phyloP scores from a whole-genome alignment of 1,140 invertebrate genomes.

The Rhagoletis pomonella region DNA sequence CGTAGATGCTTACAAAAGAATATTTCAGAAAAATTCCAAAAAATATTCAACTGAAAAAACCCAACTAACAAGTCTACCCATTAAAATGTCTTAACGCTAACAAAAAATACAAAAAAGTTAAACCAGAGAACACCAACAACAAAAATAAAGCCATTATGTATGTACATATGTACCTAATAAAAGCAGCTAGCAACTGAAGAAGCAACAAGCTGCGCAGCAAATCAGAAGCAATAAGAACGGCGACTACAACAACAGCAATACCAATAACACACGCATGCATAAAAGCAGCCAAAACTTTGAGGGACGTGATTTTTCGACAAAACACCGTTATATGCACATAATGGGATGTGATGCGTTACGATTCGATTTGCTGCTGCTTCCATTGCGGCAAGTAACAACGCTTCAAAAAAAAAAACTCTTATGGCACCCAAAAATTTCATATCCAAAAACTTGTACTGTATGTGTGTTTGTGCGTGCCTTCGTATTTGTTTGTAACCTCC shows the following conservation, averaged over 20 bases:
- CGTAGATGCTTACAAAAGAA: too few species aligned
- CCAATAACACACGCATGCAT: neutral
- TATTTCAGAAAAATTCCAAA: too few species aligned
- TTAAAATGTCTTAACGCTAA: neutral
- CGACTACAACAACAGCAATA: neutral
- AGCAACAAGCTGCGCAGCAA: constrained; percentile 40
- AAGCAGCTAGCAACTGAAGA: constrained; percentile 21
- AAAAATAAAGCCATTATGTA: neutral
- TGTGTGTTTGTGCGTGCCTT: neutral
- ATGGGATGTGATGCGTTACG: constrained; percentile 42
- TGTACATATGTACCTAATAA: too few species aligned
- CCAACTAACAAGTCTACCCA: neutral
- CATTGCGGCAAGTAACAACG: neutral
- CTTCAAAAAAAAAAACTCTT: too few species aligned
- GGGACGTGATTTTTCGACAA: constrained; percentile 31
- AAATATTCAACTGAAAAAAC: neutral
- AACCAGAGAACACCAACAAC: neutral
- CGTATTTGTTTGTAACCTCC: neutral
- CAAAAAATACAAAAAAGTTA: neutral
- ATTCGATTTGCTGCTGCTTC: constrained; percentile 38
- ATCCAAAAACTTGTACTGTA: neutral
- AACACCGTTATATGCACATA: constrained; percentile 30
- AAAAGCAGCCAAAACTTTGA: neutral
- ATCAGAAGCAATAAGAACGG: neutral
- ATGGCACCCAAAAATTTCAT: too few species aligned